phyloP scores from a whole-genome alignment of 2,888 invertebrate genomes.

The Ceramica pisi region DNA sequence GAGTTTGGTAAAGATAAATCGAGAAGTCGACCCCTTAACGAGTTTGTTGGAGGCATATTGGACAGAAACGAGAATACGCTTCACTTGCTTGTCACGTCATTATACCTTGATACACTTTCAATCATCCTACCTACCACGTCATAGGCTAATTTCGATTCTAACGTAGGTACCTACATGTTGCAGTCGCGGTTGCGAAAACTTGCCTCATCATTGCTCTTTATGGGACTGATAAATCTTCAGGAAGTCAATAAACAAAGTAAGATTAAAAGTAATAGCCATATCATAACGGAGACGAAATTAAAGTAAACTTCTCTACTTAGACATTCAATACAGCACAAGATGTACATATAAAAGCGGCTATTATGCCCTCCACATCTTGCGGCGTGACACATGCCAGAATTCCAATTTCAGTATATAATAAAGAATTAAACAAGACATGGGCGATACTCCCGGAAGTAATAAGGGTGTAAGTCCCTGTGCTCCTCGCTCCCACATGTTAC shows the following conservation, averaged over 20 bases:
- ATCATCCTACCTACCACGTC: neutral
- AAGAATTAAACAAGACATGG: constrained; percentile 61
- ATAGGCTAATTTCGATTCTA: neutral
- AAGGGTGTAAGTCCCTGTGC: constrained; percentile 28
- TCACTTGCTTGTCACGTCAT: constrained; percentile 31
- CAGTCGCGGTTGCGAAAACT: neutral
- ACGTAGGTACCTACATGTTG: neutral
- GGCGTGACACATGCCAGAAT: constrained; percentile 61
- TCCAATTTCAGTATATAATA: constrained; percentile 66
- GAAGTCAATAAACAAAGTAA: constrained; percentile 6
- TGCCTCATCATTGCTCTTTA: neutral
- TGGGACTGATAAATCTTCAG: neutral
- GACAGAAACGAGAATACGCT: constrained; percentile 29
- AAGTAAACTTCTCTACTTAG: constrained; percentile 20
- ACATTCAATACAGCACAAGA: constrained; percentile 50
- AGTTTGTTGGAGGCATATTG: constrained; percentile 44
- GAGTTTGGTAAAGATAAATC: constrained; percentile 44
- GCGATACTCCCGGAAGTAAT: constrained; percentile 33
- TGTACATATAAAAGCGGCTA: constrained; percentile 43
- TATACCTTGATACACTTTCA: neutral
- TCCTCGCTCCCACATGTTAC: constrained; percentile 30
- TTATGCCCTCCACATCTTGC: constrained; percentile 60
- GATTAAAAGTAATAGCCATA: constrained; percentile 18
- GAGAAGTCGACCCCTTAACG: constrained; percentile 37
- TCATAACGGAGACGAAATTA: constrained; percentile 35